Conservation (phyloP, 2,888 invertebrate genomes). For the Venustoraphidia nigricollis region DNA sequence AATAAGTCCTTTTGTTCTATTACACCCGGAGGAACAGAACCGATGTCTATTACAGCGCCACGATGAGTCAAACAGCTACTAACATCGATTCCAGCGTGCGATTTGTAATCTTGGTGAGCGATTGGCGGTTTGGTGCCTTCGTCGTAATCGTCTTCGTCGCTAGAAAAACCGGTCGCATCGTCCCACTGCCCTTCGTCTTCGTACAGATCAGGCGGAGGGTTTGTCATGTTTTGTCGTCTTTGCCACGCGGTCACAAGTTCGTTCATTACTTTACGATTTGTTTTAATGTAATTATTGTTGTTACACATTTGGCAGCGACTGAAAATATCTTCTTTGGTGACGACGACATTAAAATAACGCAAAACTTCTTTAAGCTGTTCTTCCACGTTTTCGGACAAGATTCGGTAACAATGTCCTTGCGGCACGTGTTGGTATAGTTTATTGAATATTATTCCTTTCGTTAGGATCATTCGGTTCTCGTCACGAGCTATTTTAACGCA, state of each 20-base stretch:
- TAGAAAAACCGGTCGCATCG: constrained; percentile 25
- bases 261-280: constrained; percentile 27
- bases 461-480: constrained; percentile 38
- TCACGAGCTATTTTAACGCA: constrained; percentile 32
- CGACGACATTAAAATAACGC: constrained; percentile 43
- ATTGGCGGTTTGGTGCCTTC: constrained; percentile 24
- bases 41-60: constrained; percentile 38
- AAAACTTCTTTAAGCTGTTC: constrained; percentile 54
- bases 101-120: constrained; percentile 17
- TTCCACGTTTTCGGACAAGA: constrained; percentile 34
- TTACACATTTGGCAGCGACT: constrained; percentile 53
- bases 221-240: background rate
- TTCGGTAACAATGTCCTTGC: constrained; percentile 38
- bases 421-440: constrained; percentile 33
- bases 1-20: constrained; percentile 27
- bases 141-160: constrained; percentile 18
- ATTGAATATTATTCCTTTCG: constrained; percentile 30
- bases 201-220: background rate
- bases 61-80: constrained; percentile 33
- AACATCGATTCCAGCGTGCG: constrained; percentile 24
- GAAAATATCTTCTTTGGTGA: constrained; percentile 49
- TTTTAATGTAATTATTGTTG: constrained; percentile 28
- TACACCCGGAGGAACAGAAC: constrained; percentile 22
- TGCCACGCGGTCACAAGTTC: constrained; percentile 18
- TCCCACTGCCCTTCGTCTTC: constrained; percentile 15